Percentiles rank a stretch among this genome's conserved stretches.
Conservation (phyloP, 2,797 vertebrate species). For the Malurus splendens region DNA sequence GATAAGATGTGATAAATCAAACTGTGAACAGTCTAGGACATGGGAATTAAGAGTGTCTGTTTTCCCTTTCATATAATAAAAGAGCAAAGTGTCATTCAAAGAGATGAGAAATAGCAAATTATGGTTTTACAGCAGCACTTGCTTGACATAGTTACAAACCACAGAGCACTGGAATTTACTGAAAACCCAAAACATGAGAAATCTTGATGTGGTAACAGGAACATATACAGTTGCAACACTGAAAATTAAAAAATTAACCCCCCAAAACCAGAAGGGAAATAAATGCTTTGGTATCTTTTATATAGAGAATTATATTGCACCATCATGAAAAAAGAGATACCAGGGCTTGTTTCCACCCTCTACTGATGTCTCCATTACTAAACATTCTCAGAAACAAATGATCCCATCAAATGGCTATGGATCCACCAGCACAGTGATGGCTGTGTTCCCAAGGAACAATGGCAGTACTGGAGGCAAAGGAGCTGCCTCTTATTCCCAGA, state of each 20-base stretch:
- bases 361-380: not conserved
- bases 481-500: conserved; percentile 9
- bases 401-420: not conserved
- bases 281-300: not conserved
- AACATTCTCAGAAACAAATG: not conserved
- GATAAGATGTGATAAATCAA: conserved; percentile 2
- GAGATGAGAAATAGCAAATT: not conserved
- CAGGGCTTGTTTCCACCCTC: not conserved
- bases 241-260: not conserved
- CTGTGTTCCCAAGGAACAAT: conserved; percentile 26
- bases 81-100: not conserved
- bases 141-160: not conserved
- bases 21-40: not conserved
- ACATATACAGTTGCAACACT: not conserved
- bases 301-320: not conserved
- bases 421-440: not conserved
- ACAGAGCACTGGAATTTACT: not conserved
- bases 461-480: not conserved
- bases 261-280: not conserved
- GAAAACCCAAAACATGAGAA: not conserved
- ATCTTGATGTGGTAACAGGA: not conserved
- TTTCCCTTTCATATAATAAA: not conserved
- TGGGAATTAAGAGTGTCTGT: not conserved
- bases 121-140: not conserved
- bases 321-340: not conserved